A percentile compares a stretch with the other conserved stretches of the same genome.
These are phyloP conservation scores for Drosophila mojavensis DNA, from an alignment of 1,140 invertebrate species.

Conservation along the genomic window DNA sequence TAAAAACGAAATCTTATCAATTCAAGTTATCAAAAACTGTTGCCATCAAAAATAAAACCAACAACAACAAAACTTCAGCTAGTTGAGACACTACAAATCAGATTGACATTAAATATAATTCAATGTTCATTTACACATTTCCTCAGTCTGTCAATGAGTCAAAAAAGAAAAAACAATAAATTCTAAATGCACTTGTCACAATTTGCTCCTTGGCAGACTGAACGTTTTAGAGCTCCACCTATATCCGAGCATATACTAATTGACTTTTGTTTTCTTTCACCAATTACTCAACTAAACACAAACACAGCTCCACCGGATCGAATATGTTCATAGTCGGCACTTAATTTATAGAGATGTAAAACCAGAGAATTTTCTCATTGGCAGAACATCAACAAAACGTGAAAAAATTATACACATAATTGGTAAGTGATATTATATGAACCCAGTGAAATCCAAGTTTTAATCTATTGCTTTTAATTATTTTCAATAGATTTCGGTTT, in stretches of 20 bases:
- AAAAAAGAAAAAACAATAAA: neutral
- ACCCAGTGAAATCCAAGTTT: neutral
- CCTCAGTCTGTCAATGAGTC: constrained; percentile 21
- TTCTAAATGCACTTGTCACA: neutral
- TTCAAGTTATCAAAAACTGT: constrained; percentile 16
- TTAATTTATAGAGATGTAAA: constrained; percentile 99
- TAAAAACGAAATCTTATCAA: constrained; percentile 3
- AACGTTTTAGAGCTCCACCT: neutral
- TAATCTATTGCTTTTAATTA: constrained; percentile 46
- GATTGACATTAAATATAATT: constrained; percentile 45
- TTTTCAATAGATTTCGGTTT: constrained; percentile 95
- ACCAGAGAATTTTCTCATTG: constrained; percentile 99
- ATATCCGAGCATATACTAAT: constrained; percentile 34
- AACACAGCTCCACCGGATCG: constrained; percentile 96
- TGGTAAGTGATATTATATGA: constrained; percentile 85
- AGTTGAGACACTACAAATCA: constrained; percentile 79
- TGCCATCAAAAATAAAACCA: constrained; percentile 48
- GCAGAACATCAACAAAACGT: constrained; percentile 97
- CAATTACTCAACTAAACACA: constrained; percentile 8
- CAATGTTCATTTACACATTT: constrained; percentile 13
- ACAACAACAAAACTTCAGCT: constrained; percentile 55
- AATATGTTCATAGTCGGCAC: constrained; percentile 99
- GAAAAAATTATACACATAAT: constrained; percentile 99
- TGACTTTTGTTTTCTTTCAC: constrained; percentile 1
- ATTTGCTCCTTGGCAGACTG: constrained; percentile 14